These are phyloP conservation scores for Karalla daura DNA, from an alignment of 2,797 vertebrate genomes.

Conservation along the genomic window DNA sequence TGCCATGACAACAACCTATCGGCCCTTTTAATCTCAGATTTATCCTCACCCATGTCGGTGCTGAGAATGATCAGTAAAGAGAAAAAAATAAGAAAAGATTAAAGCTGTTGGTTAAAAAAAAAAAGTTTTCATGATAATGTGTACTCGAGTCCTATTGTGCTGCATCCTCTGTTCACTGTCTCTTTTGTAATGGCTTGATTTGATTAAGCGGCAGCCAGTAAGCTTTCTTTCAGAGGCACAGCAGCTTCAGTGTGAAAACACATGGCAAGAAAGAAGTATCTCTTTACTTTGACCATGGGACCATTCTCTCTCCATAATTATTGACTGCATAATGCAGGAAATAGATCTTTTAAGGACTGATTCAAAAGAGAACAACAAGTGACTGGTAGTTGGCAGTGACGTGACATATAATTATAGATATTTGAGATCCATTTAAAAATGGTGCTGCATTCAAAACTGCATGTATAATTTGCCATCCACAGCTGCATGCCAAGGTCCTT, in stretches of 20 bases:
- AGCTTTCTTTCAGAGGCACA: background rate
- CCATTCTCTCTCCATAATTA: background rate
- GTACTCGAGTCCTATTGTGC: conserved; percentile 4
- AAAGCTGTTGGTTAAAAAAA: conserved; percentile 14
- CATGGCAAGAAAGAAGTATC: background rate
- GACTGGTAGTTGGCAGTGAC: background rate
- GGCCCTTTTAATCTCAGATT: conserved; percentile 17
- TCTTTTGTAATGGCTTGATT: conserved; percentile 19
- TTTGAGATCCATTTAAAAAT: too few relatives aligned
- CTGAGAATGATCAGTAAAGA: too few relatives aligned
- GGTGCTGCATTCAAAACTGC: too few relatives aligned
- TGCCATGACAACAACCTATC: conserved; percentile 46
- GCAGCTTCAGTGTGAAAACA: background rate
- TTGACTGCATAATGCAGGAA: background rate
- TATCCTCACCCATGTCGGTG: conserved; percentile 34
- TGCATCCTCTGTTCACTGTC: background rate
- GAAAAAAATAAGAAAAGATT: too few relatives aligned
- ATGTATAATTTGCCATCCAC: too few relatives aligned
- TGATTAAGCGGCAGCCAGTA: conserved; percentile 8
- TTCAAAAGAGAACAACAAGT: conserved; percentile 1
- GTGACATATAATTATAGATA: background rate
- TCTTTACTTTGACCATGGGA: background rate
- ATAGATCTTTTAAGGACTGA: background rate
- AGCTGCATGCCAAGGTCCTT: too few relatives aligned
- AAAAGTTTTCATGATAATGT: conserved; percentile 25